Base-by-base conservation (phyloP, 2,113 vertebrate genomes). In the Numenius arquata region DNA sequence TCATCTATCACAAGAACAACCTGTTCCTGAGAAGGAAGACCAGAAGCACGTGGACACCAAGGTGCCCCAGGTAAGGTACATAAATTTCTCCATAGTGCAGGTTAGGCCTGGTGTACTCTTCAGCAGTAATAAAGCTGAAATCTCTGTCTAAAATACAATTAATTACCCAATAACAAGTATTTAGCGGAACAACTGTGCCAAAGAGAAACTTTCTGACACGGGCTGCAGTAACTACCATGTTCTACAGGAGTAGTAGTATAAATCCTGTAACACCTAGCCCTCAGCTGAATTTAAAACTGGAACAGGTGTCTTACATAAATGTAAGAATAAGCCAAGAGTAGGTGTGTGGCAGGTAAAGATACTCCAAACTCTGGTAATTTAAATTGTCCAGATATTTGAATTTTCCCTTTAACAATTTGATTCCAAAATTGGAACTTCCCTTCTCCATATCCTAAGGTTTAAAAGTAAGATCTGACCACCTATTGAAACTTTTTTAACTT, bases 41-140 rank as follows among this genome's bases (percentile, higher is more conserved):
- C 18, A 72, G 63, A 19, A 58, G 25, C 15, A 21, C 1, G 0
- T 2, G 0, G 59, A 74, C 43, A 38, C 15, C 4, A 5, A 21
- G 0, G 34, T 5, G 14, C 26, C 53, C 15, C 34, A 73, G 30
- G 12, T 40, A 48, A 71, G 8, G 13, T 15, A 63, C 4, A 5
- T 7, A 4, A 43, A 18, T 6, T 7, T 55, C 8, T 5, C 12
- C 55, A 20, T 53, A 2, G 26, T 58, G 20, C 65, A 38, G 43
- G 21, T 83, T n/a, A 34, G 84, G 63, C 34, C 47, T 62, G 5
- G 19, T 18, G 14, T 7, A 34, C 32, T 52, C 25, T 38, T 91
- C 53, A 76, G 53, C 38, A 50, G 27, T 32, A 41, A 36, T 9
- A 38, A 71, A 72, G 18, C 36, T 56, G 32, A 34, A 71, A 40